A percentile compares a stretch with the other conserved stretches of the same genome.
Conservation (phyloP, 2,113 vertebrate species). For the Hepsetus odoe region DNA sequence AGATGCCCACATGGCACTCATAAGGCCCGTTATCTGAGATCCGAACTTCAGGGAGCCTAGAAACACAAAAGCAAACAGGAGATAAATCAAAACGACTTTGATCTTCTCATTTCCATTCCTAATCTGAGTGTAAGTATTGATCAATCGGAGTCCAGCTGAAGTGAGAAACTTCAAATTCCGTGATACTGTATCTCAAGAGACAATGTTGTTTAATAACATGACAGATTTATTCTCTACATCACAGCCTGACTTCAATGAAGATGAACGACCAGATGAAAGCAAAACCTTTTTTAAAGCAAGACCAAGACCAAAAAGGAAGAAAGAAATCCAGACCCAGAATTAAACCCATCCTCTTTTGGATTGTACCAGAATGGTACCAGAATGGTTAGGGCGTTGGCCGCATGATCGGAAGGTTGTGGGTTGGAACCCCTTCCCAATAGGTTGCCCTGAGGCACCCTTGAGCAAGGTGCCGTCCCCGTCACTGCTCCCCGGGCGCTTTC, state of each 20-base stretch:
- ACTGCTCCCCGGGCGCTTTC: no score
- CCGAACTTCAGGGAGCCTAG: constrained; percentile 92
- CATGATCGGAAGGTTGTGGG: no score
- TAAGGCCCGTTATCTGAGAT: constrained; percentile 96
- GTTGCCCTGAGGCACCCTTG: no score
- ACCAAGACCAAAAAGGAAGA: not conserved
- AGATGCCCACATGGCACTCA: constrained; percentile 97
- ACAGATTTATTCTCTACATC: not conserved
- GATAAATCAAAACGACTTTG: not conserved
- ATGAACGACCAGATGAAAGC: not conserved
- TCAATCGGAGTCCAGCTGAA: not conserved
- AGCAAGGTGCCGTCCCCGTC: no score
- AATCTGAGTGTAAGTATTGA: not conserved
- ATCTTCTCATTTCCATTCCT: not conserved
- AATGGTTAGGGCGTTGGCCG: no score
- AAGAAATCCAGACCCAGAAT: no score
- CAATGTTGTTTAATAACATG: not conserved
- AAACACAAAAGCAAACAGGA: constrained; percentile 19
- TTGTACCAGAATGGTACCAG: no score
- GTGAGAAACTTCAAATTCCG: not conserved
- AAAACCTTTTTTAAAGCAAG: no score
- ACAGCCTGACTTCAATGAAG: not conserved
- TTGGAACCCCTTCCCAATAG: no score
- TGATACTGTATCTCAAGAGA: not conserved
- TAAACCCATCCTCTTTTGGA: no score